Conservation (phyloP, 2,888 invertebrate genomes). For the Scaptodrosophila latifasciaeformis region DNA sequence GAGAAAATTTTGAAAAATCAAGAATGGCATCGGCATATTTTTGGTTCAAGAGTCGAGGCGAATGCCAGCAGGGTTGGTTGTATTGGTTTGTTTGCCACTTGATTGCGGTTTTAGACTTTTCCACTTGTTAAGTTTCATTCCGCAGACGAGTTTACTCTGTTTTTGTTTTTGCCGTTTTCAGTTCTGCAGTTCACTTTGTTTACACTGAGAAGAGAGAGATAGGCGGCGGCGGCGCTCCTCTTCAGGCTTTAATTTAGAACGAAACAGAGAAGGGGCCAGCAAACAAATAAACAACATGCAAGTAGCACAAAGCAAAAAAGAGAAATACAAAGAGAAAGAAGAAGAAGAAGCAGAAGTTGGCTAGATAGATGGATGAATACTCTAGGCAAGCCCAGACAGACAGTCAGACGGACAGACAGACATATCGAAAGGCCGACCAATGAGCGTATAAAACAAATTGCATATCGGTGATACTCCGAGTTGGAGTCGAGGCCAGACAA, state of each 20-base stretch:
- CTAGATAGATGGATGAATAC: constrained; percentile 39
- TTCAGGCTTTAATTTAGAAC: constrained; percentile 56
- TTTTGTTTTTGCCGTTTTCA: neutral
- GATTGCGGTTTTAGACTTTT: constrained; percentile 59
- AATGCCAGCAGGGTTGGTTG: constrained; percentile 7
- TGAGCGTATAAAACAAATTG: constrained; percentile 60
- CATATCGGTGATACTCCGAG: constrained; percentile 43
- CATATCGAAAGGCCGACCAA: constrained; percentile 29
- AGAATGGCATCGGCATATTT: no score
- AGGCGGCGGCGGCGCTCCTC: constrained; percentile 28
- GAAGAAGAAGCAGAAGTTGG: no score
- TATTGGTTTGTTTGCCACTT: constrained; percentile 52
- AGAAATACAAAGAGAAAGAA: constrained; percentile 10
- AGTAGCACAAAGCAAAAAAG: constrained; percentile 12
- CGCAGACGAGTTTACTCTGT: constrained; percentile 45
- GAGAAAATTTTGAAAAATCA: no score
- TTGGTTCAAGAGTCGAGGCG: no score
- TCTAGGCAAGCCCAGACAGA: constrained; percentile 30
- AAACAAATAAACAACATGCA: constrained; percentile 14
- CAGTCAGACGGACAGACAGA: constrained; percentile 9
- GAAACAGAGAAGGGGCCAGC: constrained; percentile 24
- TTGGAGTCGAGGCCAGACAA: no score
- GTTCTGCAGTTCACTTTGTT: neutral
- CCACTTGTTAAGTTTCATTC: constrained; percentile 59
- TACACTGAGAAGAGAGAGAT: neutral